Evolutionary conservation across 2,888 invertebrate species (phyloP).

Genomic region (Isotomurus palustris): DNA sequence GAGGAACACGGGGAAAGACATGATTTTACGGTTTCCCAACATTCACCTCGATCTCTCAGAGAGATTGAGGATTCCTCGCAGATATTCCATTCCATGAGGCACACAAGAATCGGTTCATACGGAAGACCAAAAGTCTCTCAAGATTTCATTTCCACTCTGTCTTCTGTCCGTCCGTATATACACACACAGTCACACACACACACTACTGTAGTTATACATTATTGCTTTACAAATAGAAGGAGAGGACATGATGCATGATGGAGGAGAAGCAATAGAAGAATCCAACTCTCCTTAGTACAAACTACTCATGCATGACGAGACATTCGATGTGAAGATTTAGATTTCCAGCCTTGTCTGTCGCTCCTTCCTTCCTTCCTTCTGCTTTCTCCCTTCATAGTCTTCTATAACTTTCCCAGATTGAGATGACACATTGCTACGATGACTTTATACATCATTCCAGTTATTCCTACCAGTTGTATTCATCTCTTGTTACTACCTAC

Average conservation of each 20-base stretch:
- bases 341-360: constrained; percentile 24
- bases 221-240: too few species aligned
- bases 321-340: constrained; percentile 35
- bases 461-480: too few species aligned
- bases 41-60: constrained; percentile 2
- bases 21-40: constrained; percentile 5
- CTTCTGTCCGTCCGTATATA: too few species aligned
- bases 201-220: too few species aligned
- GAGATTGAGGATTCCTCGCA: constrained; percentile 24
- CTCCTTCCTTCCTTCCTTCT: constrained; percentile 8
- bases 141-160: too few species aligned
- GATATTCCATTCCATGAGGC: constrained; percentile 19
- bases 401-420: not conserved
- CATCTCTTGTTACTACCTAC: too few species aligned
- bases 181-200: too few species aligned
- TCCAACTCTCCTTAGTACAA: too few species aligned
- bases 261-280: too few species aligned
- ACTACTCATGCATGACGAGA: constrained; percentile 31
- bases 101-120: not conserved
- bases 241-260: too few species aligned
- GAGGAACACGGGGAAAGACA: constrained; percentile 11
- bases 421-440: not conserved
- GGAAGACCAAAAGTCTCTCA: too few species aligned
- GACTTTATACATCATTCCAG: not conserved
- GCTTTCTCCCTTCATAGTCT: not conserved